These are phyloP conservation scores for Linyphia triangularis DNA, from an alignment of 2,888 invertebrate genomes.

Conservation along the genomic window DNA sequence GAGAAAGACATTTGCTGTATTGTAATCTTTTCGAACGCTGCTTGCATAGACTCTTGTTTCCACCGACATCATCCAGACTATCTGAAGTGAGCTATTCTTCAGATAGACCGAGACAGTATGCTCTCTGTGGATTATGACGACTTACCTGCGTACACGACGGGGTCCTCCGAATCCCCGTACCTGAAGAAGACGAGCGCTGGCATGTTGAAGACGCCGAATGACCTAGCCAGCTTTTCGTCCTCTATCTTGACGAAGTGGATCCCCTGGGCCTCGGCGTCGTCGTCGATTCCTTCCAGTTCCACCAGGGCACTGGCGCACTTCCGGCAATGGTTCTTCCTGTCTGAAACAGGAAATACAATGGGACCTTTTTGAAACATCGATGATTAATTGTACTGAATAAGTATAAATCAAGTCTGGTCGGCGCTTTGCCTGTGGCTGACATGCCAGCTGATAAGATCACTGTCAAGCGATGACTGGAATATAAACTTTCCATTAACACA, in stretches of 20 bases:
- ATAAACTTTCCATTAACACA: too few species aligned
- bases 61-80: too few species aligned
- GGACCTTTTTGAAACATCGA: too few species aligned
- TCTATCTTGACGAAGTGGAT: conserved; percentile 96
- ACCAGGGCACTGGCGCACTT: conserved; percentile 90
- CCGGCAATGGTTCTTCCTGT: conserved; percentile 90
- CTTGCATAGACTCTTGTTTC: too few species aligned
- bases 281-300: conserved; percentile 92
- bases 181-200: conserved; percentile 95
- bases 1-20: not conserved
- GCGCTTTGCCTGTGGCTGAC: too few species aligned
- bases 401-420: too few species aligned
- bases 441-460: too few species aligned
- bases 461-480: too few species aligned
- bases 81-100: too few species aligned
- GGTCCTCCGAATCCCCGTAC: conserved; percentile 88
- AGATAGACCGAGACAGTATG: too few species aligned
- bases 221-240: conserved; percentile 91
- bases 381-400: too few species aligned
- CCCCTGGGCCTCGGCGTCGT: conserved; percentile 92
- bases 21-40: not conserved
- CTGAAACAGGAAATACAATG: conserved; percentile 83
- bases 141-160: conserved; percentile 92
- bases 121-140: too few species aligned
- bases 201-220: conserved; percentile 92